Evolutionary conservation across 2,888 invertebrate species (phyloP), one percentile per base, ranked within the genome.

Genomic region (Acleris holmiana): DNA sequence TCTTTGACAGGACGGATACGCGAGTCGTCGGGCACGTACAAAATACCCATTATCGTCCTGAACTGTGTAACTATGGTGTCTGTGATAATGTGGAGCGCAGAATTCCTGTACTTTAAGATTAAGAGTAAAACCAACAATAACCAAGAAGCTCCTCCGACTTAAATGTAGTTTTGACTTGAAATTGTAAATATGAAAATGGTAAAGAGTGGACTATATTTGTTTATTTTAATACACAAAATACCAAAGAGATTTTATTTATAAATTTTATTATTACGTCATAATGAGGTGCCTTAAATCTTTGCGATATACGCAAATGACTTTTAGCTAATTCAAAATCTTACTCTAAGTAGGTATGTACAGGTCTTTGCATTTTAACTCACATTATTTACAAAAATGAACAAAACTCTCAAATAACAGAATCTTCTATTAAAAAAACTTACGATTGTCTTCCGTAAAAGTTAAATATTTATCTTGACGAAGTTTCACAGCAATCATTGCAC

Each of bases 1-100:
- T 66, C 67, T 49, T 68, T 93, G 93, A 74, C 88, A 95, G 95
- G 95, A 74, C 79, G 93, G 19, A 88, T 95, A 49, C 92, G 95
- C 49, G 95, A 95, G 71, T 66, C 75, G 4, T 93, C 94, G 6
- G 95, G 95, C 21, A 94, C 93, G 54, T 96, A 95, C 79, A 77
- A 82, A 47, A 76, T 93, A 29, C 94, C 94, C 15, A 94, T 96
- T 53, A 81, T 94, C 53, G 80, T 94, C n/a, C 88, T 95, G 60
- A 95, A 95, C 75, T 72, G 84, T 15, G 86, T 95, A 15, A 95
- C 95, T 4, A 75, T 93, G 40, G 60, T 94, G 1, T 94, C 95
- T 1, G 83, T 95, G 8, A 59, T 93, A 1, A 82, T 94, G 74
- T 95, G 95, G 95, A 80, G 87, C 15, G 77, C 84, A 0, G 95